Conservation (phyloP, 2,113 vertebrate species). For the Phocoena sinus region DNA sequence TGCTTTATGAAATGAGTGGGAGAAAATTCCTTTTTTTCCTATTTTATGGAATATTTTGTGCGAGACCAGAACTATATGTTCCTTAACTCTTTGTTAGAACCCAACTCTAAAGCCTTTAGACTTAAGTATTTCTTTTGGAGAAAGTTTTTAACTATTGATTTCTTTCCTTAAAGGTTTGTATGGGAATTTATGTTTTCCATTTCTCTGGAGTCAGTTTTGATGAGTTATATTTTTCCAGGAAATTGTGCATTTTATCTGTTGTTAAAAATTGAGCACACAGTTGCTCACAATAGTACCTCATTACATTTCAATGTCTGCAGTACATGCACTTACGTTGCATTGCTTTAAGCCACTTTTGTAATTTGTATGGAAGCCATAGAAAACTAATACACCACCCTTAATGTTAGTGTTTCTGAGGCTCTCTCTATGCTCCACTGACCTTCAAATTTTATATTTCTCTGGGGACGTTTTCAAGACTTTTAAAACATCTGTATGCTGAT, state of each 20-base stretch:
- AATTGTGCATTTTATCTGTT: background rate
- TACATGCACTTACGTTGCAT: no score
- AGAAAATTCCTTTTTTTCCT: background rate
- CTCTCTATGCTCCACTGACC: background rate
- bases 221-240: background rate
- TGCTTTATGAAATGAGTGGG: background rate
- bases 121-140: background rate
- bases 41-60: background rate
- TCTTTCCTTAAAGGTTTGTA: background rate
- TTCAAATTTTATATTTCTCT: background rate
- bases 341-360: background rate
- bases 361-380: background rate
- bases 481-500: background rate
- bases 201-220: background rate
- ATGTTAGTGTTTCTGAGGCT: background rate
- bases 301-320: background rate
- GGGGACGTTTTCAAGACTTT: background rate
- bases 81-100: background rate
- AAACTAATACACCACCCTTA: background rate
- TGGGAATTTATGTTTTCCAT: background rate
- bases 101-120: background rate
- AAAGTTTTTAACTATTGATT: background rate
- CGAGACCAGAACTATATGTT: background rate
- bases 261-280: background rate
- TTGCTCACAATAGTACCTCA: background rate